Evolutionary conservation across 2,888 invertebrate genomes (phyloP).

Genomic region (Dastarcus helophoroides): DNA sequence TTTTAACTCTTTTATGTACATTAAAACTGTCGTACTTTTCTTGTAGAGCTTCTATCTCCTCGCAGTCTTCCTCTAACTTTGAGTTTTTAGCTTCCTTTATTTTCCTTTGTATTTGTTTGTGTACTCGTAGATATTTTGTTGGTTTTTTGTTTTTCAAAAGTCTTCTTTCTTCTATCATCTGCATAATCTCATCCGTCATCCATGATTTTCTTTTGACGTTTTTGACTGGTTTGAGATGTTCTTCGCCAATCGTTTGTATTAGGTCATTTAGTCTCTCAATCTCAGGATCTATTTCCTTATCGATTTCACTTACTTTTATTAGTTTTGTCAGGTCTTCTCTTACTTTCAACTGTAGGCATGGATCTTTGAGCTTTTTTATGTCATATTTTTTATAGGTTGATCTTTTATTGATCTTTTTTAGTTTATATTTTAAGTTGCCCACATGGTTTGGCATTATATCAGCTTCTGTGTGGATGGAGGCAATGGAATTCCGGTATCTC

Average conservation of each 20-base stretch:
- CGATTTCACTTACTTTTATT: constrained; percentile 2
- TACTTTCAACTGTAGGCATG: constrained; percentile 5
- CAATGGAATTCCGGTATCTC: no score
- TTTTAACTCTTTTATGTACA: constrained; percentile 12
- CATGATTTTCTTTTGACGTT: constrained; percentile 10
- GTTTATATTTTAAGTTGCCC: no score
- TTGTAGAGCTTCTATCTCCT: constrained; percentile 12
- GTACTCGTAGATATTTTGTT: constrained; percentile 6
- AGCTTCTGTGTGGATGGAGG: no score
- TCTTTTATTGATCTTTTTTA: constrained; percentile 6
- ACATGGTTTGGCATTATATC: no score
- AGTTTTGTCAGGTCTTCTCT: constrained; percentile 5
- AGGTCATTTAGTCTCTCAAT: constrained; percentile 5
- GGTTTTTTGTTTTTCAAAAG: constrained; percentile 7
- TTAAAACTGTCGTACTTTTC: constrained; percentile 12
- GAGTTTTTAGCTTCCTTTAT: constrained; percentile 11
- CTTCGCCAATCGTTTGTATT: constrained; percentile 3
- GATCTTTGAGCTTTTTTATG: constrained; percentile 5
- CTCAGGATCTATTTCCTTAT: constrained; percentile 7
- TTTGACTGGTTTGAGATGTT: constrained; percentile 7
- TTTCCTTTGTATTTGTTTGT: constrained; percentile 8
- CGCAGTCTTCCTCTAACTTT: constrained; percentile 11
- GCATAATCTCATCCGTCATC: constrained; percentile 11
- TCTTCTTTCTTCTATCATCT: constrained; percentile 11
- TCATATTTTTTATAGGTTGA: not conserved